phyloP scores from a whole-genome alignment of 2,113 vertebrate genomes.

The Epinephelus fuscoguttatus region DNA sequence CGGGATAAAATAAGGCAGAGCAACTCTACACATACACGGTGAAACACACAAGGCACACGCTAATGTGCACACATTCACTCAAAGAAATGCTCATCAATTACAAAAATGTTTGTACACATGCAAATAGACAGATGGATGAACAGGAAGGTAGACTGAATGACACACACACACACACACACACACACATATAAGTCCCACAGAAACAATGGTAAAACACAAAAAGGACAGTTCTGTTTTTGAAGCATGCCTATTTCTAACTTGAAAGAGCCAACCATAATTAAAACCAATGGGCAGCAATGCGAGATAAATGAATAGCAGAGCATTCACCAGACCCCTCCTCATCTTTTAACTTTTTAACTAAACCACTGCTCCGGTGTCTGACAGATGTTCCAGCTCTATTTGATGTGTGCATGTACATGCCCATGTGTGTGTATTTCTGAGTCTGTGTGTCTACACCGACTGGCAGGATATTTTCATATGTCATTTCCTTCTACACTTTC shows the following conservation, averaged over 20 bases:
- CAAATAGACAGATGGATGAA: slow-evolving; percentile 66
- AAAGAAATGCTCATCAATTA: slow-evolving; percentile 76
- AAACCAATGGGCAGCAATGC: slow-evolving; percentile 96
- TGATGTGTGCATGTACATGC: slow-evolving; percentile 83
- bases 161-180: slow-evolving; percentile 9
- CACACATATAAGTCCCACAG: slow-evolving; percentile 40
- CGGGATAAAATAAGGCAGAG: slow-evolving; percentile 86
- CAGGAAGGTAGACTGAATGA: slow-evolving; percentile 29
- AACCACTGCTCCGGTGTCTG: slow-evolving; percentile 93
- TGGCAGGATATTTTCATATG: slow-evolving; percentile 45
- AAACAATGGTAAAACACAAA: slow-evolving; percentile 88
- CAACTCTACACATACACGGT: slow-evolving; percentile 83
- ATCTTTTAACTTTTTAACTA: slow-evolving; percentile 82
- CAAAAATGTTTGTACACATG: slow-evolving; percentile 77
- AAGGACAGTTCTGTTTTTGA: slow-evolving; percentile 90
- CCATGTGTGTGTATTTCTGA: slow-evolving; percentile 74
- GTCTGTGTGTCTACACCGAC: slow-evolving; percentile 32
- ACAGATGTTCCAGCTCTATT: slow-evolving; percentile 94
- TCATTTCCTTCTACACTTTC: slow-evolving; percentile 34
- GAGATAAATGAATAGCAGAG: slow-evolving; percentile 89
- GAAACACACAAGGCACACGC: slow-evolving; percentile 21
- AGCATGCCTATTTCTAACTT: slow-evolving; percentile 91
- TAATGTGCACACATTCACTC: slow-evolving; percentile 32
- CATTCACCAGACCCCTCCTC: slow-evolving; percentile 65
- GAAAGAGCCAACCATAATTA: slow-evolving; percentile 94